These are phyloP conservation scores for Pinctada fucata DNA, from an alignment of 2,888 invertebrate species.

Conservation along the genomic window DNA sequence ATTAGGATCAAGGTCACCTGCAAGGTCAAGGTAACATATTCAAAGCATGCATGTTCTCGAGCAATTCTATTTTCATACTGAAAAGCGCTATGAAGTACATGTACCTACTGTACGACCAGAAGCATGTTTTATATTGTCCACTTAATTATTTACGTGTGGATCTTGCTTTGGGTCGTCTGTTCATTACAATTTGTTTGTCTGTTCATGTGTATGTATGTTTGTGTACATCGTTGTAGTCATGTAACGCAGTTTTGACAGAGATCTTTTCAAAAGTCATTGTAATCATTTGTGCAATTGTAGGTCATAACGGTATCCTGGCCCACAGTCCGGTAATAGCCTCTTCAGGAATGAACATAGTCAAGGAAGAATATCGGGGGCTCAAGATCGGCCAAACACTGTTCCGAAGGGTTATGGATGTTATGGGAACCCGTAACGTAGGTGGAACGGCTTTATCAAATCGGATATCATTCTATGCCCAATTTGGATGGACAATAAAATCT, in stretches of 20 bases:
- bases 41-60: too few relatives aligned
- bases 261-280: too few relatives aligned
- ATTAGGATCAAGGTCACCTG: too few relatives aligned
- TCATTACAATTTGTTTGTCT: neutral
- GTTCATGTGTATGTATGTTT: neutral
- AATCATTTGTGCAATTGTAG: too few relatives aligned
- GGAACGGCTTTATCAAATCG: constrained; percentile 59
- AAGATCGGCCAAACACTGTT: constrained; percentile 56
- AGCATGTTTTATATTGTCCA: too few relatives aligned
- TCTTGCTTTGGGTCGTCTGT: too few relatives aligned
- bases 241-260: neutral
- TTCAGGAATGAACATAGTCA: constrained; percentile 61
- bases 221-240: neutral
- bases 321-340: constrained; percentile 57
- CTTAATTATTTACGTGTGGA: too few relatives aligned
- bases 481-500: constrained; percentile 61
- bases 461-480: constrained; percentile 59
- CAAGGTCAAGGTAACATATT: too few relatives aligned
- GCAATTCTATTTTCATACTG: too few relatives aligned
- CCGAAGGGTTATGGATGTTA: constrained; percentile 57
- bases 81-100: too few relatives aligned
- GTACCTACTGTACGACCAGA: too few relatives aligned
- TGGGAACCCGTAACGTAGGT: constrained; percentile 59
- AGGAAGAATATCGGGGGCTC: constrained; percentile 52
- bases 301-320: constrained; percentile 59